phyloP scores from a whole-genome alignment of 1,140 invertebrate genomes.

The Hormaphis cornu region DNA sequence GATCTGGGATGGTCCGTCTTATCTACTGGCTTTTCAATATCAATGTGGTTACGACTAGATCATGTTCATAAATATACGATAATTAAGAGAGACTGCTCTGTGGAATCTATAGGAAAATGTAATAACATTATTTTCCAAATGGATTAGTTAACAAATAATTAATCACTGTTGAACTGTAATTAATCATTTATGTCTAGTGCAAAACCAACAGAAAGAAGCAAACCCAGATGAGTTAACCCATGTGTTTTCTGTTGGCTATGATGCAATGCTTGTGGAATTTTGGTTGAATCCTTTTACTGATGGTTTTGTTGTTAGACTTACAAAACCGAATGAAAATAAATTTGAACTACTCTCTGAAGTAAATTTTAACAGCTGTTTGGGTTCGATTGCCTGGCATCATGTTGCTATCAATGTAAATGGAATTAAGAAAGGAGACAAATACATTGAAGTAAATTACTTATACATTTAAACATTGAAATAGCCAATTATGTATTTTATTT shows the following conservation, averaged over 20 bases:
- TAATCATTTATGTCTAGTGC: background rate
- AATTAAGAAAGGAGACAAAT: constrained; percentile 48
- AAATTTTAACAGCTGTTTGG: constrained; percentile 45
- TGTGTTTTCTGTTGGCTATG: constrained; percentile 49
- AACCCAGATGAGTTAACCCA: constrained; percentile 42
- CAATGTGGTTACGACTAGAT: constrained; percentile 45
- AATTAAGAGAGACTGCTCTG: constrained; percentile 16
- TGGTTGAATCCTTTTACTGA: constrained; percentile 35
- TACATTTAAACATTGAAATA: constrained; percentile 35
- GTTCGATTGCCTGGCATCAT: constrained; percentile 50
- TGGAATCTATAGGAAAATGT: constrained; percentile 17
- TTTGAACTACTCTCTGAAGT: constrained; percentile 49
- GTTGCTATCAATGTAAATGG: constrained; percentile 53
- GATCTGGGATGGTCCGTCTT: constrained; percentile 51
- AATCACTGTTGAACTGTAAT: too few relatives aligned
- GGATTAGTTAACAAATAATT: too few relatives aligned
- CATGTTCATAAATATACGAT: constrained; percentile 21
- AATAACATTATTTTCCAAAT: background rate
- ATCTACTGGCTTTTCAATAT: constrained; percentile 52
- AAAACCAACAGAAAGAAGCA: constrained; percentile 9
- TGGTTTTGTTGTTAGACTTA: constrained; percentile 42
- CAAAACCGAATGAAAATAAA: constrained; percentile 48
- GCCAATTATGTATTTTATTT: background rate
- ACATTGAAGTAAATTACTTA: constrained; percentile 39
- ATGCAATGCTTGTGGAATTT: constrained; percentile 43